phyloP scores from a whole-genome alignment of 2,888 invertebrate species.

The Apamea crenata region DNA sequence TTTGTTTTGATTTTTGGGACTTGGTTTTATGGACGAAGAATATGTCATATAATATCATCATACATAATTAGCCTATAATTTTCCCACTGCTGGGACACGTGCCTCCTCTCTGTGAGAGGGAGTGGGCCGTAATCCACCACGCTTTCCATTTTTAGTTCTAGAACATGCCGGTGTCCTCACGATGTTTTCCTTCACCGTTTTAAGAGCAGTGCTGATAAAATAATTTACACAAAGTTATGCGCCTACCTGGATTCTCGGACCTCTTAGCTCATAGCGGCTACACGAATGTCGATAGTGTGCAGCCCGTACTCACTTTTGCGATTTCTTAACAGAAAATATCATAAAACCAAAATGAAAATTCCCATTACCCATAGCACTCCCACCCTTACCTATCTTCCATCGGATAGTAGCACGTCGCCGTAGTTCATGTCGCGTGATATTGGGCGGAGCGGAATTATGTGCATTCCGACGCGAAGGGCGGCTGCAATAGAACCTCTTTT shows the following conservation, averaged over 20 bases:
- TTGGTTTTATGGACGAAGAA: not conserved
- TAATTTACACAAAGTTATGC: no score
- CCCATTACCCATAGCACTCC: slow-evolving; percentile 19
- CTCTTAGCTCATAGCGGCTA: no score
- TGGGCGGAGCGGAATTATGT: slow-evolving; percentile 78
- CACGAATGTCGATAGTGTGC: not conserved
- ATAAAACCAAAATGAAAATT: not conserved
- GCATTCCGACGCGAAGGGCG: slow-evolving; percentile 76
- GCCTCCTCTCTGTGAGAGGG: no score
- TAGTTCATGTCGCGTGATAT: slow-evolving; percentile 78
- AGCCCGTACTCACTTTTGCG: not conserved
- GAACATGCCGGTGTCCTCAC: no score
- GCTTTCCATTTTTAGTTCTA: no score
- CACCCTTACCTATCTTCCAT: slow-evolving; percentile 42
- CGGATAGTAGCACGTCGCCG: slow-evolving; percentile 71
- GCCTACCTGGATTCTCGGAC: no score
- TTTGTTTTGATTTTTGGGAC: slow-evolving; percentile 15
- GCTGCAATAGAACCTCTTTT: slow-evolving; percentile 66
- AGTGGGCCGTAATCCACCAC: no score
- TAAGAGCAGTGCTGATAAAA: no score
- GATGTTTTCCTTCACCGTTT: no score
- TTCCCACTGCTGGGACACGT: no score
- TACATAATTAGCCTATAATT: no score
- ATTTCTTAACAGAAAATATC: not conserved
- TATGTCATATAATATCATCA: no score